These are phyloP conservation scores for Drosophila micromelanica DNA, from an alignment of 1,140 invertebrate genomes.

Conservation along the genomic window DNA sequence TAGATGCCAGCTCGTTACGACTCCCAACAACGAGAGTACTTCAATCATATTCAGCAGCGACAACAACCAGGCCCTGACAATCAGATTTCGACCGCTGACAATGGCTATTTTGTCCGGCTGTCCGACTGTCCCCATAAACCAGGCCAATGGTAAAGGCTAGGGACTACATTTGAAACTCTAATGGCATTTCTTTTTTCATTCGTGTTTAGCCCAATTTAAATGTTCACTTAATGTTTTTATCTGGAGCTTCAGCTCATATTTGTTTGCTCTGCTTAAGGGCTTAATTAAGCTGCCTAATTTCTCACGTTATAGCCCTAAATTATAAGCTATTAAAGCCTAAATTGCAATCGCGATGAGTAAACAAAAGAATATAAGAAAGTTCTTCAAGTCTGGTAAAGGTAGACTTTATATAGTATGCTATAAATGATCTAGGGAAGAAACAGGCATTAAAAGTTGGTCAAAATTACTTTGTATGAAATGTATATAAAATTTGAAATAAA, in stretches of 20 bases:
- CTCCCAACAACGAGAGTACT: conserved; percentile 45
- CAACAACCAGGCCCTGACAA: conserved; percentile 32
- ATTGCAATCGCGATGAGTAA: neutral
- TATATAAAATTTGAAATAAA: too few relatives aligned
- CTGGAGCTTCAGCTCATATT: neutral
- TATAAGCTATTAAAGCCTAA: neutral
- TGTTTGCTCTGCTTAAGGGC: neutral
- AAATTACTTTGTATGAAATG: too few relatives aligned
- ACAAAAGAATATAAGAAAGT: too few relatives aligned
- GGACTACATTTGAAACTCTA: neutral
- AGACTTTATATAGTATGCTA: too few relatives aligned
- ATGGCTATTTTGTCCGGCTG: conserved; percentile 5
- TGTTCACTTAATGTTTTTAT: too few relatives aligned
- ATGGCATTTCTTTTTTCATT: neutral
- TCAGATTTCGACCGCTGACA: conserved; percentile 11
- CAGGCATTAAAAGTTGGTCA: too few relatives aligned
- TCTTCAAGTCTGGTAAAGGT: too few relatives aligned
- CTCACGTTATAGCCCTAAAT: neutral
- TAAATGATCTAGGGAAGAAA: too few relatives aligned
- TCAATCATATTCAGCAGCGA: conserved; percentile 71
- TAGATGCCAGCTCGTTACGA: conserved; percentile 73
- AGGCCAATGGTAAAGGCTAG: neutral
- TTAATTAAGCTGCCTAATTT: neutral
- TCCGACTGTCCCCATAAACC: neutral
- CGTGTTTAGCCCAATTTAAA: neutral